These are phyloP conservation scores for Aethes cnicana DNA, from an alignment of 2,888 invertebrate genomes.

Conservation along the genomic window DNA sequence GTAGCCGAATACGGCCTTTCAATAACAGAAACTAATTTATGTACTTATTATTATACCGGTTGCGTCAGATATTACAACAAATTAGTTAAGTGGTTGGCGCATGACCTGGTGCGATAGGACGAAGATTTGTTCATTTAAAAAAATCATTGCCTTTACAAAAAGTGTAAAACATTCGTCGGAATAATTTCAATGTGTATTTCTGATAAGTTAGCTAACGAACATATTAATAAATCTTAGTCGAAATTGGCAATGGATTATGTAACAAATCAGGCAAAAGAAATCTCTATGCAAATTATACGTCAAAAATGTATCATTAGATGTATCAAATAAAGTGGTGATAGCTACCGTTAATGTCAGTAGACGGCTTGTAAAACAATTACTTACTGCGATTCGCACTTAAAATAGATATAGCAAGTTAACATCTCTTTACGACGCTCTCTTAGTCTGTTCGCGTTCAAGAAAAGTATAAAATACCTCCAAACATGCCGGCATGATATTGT, in stretches of 20 bases:
- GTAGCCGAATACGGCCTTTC: conserved; percentile 66
- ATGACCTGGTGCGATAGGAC: no score
- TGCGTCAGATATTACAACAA: conserved; percentile 42
- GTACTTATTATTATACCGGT: conserved; percentile 43
- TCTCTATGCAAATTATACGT: no score
- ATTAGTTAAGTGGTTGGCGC: conserved; percentile 29
- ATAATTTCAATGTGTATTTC: no score
- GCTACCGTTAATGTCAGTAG: conserved; percentile 51
- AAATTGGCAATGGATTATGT: no score
- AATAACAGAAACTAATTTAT: conserved; percentile 70
- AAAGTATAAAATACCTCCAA: conserved; percentile 57
- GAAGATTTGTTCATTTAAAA: conserved; percentile 2
- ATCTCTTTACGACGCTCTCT: conserved; percentile 48
- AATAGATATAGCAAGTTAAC: conserved; percentile 56
- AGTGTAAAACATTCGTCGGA: no score
- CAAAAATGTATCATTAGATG: no score
- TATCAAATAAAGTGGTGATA: no score
- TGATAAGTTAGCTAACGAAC: no score
- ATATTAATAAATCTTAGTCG: no score
- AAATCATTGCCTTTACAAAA: no score
- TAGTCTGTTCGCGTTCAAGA: conserved; percentile 45
- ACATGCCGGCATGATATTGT: conserved; percentile 63
- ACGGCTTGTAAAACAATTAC: conserved; percentile 50
- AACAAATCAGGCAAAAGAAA: no score
- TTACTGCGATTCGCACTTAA: conserved; percentile 49